A percentile compares a stretch with the other conserved stretches of the same genome.
Conservation (phyloP, 2,888 invertebrate genomes). For the Nysson spinosus region DNA sequence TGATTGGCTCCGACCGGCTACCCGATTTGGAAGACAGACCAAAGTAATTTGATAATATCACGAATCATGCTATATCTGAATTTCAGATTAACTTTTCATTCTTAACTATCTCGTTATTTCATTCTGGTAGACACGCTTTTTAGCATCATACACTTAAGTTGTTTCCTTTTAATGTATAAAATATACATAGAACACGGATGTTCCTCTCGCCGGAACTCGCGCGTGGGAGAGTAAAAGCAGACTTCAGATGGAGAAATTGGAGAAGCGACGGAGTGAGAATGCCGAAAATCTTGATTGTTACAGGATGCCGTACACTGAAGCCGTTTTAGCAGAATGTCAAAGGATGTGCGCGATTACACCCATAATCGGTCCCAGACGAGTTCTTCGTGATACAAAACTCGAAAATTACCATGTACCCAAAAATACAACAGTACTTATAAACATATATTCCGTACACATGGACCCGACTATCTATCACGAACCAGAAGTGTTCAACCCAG, state of each 20-base stretch:
- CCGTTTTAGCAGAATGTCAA: conserved; percentile 77
- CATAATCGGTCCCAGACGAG: conserved; percentile 78
- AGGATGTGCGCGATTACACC: conserved; percentile 77
- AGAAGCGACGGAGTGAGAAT: no score
- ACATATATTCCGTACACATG: conserved; percentile 80
- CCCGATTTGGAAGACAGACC: conserved; percentile 78
- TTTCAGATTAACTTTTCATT: background rate
- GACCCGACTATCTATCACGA: conserved; percentile 81
- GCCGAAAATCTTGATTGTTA: conserved; percentile 41
- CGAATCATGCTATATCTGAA: background rate
- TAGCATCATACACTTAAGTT: no score
- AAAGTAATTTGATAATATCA: conserved; percentile 70
- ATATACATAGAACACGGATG: no score
- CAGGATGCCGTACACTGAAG: conserved; percentile 78
- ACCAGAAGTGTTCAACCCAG: conserved; percentile 82
- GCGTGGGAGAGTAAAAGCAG: conserved; percentile 11
- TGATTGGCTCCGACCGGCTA: conserved; percentile 75
- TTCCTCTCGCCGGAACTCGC: background rate
- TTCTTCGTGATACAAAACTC: conserved; percentile 79
- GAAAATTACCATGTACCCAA: conserved; percentile 80
- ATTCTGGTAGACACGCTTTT: no score
- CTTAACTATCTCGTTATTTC: no score
- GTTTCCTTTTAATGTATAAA: no score
- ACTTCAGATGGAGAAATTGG: background rate
- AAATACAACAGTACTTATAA: conserved; percentile 79